Evolutionary conservation across 2,888 invertebrate genomes (phyloP), one percentile per base, ranked within the genome.

Genomic region (Elmis aenea): DNA sequence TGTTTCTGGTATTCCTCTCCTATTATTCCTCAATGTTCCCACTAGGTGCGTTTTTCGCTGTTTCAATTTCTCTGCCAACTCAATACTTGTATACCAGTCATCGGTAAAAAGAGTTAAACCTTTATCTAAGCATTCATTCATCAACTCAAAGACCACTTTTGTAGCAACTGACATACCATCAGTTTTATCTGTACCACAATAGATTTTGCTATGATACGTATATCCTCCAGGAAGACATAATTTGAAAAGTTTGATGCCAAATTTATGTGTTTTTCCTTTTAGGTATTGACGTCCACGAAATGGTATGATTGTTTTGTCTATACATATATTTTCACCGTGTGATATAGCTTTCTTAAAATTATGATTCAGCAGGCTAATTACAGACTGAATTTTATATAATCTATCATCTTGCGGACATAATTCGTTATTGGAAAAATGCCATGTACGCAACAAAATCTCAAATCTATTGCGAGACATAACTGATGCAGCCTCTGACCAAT

Each of bases 81-180:
- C 47, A n/a, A 61, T 37, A 42, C 55, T 59, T 13, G 61, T 59
- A 35, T 58, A 57, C 53, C 54, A 58, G 36, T 59, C 60, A 40
- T 61, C 58, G 5, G 56, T 57, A 15, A 36, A 44, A 14, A 59
- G 6, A 4, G 53, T 55, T 37, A 55, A 54, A 1, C 48, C 48
- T 38, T 22, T 3, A 5, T 27, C 12, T 10, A 23, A 5, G 9
- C 18, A 12, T 13, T 21, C 8, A 4, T 22, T n/a, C 22, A 20
- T 34, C 10, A 34, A 16, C 18, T 22, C 11, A 3, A 34, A 14
- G 4, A 34, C 23, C 32, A 41, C 28, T 51, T 34, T 30, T 45
- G 33, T 37, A 33, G 34, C 26, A 28, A 26, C 14, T 33, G 31
- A 18, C 32, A 46, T 26, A 8, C 18, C 11, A 9, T 6, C n/a